Evolutionary conservation across 2,113 vertebrate genomes (phyloP).

Genomic region (Trogon surrucura): DNA sequence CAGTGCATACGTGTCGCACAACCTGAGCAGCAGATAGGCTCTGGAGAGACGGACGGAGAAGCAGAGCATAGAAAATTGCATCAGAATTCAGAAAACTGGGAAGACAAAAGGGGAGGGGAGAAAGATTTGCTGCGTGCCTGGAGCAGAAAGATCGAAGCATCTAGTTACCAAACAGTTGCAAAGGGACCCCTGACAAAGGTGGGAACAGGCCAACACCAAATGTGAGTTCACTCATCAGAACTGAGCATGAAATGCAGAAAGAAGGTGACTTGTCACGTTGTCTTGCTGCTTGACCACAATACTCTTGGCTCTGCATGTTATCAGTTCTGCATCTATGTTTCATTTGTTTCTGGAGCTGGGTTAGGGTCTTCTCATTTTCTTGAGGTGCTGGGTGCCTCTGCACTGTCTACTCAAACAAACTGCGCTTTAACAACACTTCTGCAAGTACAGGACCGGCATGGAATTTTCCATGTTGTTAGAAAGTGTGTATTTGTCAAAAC

Average conservation of each 20-base stretch:
- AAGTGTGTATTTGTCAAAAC: constrained; percentile 10
- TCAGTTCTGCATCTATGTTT: not conserved
- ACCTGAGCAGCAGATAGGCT: not conserved
- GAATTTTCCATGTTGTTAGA: constrained; percentile 54
- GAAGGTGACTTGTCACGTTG: not conserved
- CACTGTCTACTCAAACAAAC: not conserved
- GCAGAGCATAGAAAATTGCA: not conserved
- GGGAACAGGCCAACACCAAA: not conserved
- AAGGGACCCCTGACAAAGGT: not conserved
- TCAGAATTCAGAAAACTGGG: not conserved
- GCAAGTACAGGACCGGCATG: not conserved
- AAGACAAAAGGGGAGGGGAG: not conserved
- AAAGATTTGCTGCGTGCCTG: not conserved
- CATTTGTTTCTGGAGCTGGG: not conserved
- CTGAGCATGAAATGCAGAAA: not conserved
- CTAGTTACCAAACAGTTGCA: not conserved
- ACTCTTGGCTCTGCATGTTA: not conserved
- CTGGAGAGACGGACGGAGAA: not conserved
- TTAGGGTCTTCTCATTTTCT: not conserved
- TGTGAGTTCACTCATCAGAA: not conserved
- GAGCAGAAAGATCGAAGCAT: not conserved
- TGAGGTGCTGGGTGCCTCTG: not conserved
- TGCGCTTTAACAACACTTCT: not conserved
- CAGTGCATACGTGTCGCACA: not conserved
- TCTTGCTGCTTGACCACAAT: not conserved